Base-by-base conservation (phyloP, 2,797 vertebrate genomes). In the Enteromius trimaculatus region DNA sequence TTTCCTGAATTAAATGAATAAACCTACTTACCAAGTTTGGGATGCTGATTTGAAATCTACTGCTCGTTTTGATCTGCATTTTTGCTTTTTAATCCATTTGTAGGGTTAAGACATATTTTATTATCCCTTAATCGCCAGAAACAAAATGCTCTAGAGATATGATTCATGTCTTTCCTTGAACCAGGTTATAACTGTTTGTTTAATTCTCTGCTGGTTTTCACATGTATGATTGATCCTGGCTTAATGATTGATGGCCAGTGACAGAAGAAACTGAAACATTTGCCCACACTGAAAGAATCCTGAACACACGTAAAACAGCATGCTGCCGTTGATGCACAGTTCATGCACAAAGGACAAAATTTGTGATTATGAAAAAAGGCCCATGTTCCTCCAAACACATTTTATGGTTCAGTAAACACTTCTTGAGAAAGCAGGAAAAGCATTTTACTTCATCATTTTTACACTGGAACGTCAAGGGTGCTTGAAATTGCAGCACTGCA, bases 401-500 rank as follows among this genome's bases (percentile, higher is more conserved):
- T 79, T 49, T 17, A 68, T 53, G 17, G 29, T 53, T 17, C 29
- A 66, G 53, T 31, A 65, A 68, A 79, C 31, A 53, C 21, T 17
- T 16, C 31, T 68, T 19, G 14, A 17, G 21, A 17, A 44, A 70
- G 21, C 17, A 29, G n/a, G 23, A 31, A 34, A 74, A n/a, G n/a
- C 19, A 55, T n/a, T 75, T 51, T 31, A 47, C 49, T 34, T n/a
- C 23, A 16, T 71, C 0, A 21, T 77, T 77, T 77, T 62, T 62
- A 44, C n/a, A 62, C 1, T 39, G 58, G 0, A 23, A 60, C 26
- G 31, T 37, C 53, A 60, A 60, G 8, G 17, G 14, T 60, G 37
- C 55, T 60, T 62, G 53, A 60, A 60, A 62, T n/a, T 62, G 74
- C 34, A 77, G 37, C 8, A 75, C 21, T 39, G 21, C 72, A 44